Base-by-base conservation (phyloP, 2,113 vertebrate species). In the Lipophrys pholis region DNA sequence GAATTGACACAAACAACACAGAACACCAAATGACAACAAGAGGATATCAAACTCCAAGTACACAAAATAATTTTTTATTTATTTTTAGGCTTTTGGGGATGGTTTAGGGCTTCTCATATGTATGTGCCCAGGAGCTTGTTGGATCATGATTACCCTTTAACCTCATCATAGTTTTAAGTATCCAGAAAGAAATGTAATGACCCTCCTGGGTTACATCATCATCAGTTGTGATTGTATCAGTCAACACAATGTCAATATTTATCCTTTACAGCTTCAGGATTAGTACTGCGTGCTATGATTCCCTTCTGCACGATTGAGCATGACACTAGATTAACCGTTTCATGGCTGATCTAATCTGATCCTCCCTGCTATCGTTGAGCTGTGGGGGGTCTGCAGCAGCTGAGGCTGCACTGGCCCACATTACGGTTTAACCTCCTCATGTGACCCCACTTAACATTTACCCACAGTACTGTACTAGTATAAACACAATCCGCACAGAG, bases 241-340 rank as follows among this genome's bases (percentile, higher is more conserved):
- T 82, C 82, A 80, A 59, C 79, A 65, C 68, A 7, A 55, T 78
- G 74, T 90, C 84, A 92, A 90, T 91, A 92, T 92, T 91, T 89
- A 91, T 77, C 80, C 57, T 66, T 8, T 42, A 64, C 62, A 81
- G 56, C 74, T 45, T 59, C 30, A 68, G 82, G 92, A 92, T 93
- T 91, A 92, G 78, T 41, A 68, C 39, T 48, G 80, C 70, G 76
- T 82, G 87, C 81, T 69, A 79, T 80, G 85, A 90, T 89, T 87
- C 76, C 73, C 49, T 84, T 88, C 73, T 79, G 69, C 89, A 82
- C 78, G 53, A 88, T 84, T 92, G 80, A 92, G 75, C 85, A 69
- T n/a, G 43, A 61, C 76, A 70, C 69, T 84, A 87, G 88, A 90
- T 88, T 90, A 90, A 92, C 74, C 7, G 85, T 87, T 89, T 91